Conservation (phyloP, 2,797 vertebrate genomes). For the Phrynocephalus forsythii region DNA sequence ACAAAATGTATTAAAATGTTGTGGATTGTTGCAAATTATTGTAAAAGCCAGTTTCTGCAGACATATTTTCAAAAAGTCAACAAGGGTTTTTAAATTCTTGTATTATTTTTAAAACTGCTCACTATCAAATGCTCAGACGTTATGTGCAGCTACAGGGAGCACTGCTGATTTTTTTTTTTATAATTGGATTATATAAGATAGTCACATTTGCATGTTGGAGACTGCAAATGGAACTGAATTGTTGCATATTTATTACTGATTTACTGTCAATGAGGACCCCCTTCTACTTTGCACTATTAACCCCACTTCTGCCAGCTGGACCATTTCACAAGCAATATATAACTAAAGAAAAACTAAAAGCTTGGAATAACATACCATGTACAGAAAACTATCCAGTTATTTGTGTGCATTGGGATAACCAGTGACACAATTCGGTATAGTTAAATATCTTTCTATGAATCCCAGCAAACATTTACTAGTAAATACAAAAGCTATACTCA, state of each 20-base stretch:
- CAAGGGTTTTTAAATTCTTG: constrained; percentile 4
- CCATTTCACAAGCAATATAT: neutral
- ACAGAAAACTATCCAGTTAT: constrained; percentile 3
- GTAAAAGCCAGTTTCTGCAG: constrained; percentile 46
- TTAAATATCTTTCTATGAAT: constrained; percentile 18
- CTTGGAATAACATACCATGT: neutral
- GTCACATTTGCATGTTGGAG: constrained; percentile 42
- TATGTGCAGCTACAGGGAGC: constrained; percentile 43
- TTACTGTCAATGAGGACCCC: neutral
- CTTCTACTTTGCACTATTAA: constrained; percentile 28
- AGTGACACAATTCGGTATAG: constrained; percentile 19
- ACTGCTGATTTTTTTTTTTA: constrained; percentile 42
- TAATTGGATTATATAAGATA: constrained; percentile 48
- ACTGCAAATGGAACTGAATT: constrained; percentile 42
- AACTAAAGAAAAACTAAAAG: neutral
- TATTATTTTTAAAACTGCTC: neutral
- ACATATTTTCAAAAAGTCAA: constrained; percentile 59
- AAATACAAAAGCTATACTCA: constrained; percentile 1
- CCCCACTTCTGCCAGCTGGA: constrained; percentile 24
- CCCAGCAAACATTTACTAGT: constrained; percentile 1
- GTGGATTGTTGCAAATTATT: constrained; percentile 55
- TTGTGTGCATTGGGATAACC: neutral
- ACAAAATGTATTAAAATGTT: constrained; percentile 41
- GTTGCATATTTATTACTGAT: constrained; percentile 10
- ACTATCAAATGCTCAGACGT: constrained; percentile 51